Base-by-base conservation (phyloP, 2,113 vertebrate species). In the Paralichthys olivaceus region DNA sequence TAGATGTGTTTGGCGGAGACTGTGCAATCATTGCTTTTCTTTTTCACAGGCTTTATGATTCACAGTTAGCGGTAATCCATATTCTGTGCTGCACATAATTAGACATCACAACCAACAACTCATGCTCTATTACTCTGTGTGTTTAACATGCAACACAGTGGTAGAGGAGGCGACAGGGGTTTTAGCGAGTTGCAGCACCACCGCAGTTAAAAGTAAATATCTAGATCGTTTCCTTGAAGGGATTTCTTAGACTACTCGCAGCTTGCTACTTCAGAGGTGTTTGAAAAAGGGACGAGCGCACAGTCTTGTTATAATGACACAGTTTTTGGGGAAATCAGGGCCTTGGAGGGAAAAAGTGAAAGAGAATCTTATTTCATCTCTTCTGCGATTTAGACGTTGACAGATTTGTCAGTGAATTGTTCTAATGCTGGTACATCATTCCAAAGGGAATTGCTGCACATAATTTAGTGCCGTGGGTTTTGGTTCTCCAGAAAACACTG, bases 171-270 rank as follows among this genome's bases (percentile, higher is more conserved):
- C 72, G 77, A 84, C 56, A 67, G 47, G 58, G 69, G 62, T 69
- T 81, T 69, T 58, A 68, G 73, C 53, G 69, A 72, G 65, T 72
- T 40, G 55, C 57, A 74, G 72, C 62, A 28, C 29, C 54, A 37
- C 32, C 7, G 32, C 65, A 49, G 72, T 77, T 81, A 57, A 77
- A 87, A 89, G 88, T 60, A 84, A 86, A 83, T 84, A 80, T 81
- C 51, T 75, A 59, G 25, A 75, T 79, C 15, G 5, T 20, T 19
- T 72, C 69, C 65, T 76, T 70, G 45, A 72, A 84, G 66, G 66
- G 43, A 47, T 84, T 86, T 84, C 73, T 75, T 71, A 54, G 71
- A 88, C 73, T 57, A 66, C 57, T 72, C 14, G 29, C 23, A 23
- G 72, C 57, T 78, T 32, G 17, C 73, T 77, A 28, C 68, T 85